phyloP scores from a whole-genome alignment of 2,797 vertebrate species.

The Gallirallus australis region DNA sequence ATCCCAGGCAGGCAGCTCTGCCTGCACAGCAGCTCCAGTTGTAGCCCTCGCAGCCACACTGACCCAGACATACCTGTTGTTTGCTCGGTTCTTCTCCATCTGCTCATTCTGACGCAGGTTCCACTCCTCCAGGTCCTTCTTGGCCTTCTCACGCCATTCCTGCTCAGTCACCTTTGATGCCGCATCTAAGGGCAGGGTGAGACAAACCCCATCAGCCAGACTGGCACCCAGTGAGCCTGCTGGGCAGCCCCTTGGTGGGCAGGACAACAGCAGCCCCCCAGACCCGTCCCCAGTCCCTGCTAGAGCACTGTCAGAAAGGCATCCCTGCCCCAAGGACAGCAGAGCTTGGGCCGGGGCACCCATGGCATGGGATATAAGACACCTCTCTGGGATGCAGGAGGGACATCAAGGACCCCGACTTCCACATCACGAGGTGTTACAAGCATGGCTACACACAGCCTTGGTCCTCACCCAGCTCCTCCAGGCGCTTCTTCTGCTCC shows the following conservation, averaged over 20 bases:
- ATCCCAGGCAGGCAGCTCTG: background rate
- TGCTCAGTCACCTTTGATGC: conserved; percentile 93
- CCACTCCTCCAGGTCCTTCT: conserved; percentile 97
- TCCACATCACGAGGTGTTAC: accelerated
- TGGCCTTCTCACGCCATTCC: conserved; percentile 95
- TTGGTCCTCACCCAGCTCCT: conserved; percentile 87
- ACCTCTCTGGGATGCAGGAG: background rate
- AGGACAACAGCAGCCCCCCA: background rate
- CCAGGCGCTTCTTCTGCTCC: conserved; percentile 93
- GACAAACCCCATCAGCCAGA: conserved; percentile 1
- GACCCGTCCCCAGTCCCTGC: background rate
- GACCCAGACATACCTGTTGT: conserved; percentile 86
- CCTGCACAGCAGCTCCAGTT: background rate
- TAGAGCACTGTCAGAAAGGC: background rate
- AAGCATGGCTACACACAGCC: accelerated
- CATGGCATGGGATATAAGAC: accelerated
- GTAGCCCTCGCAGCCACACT: background rate
- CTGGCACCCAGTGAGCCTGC: background rate
- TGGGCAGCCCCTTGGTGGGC: background rate
- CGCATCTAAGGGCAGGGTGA: conserved; percentile 80
- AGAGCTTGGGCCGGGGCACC: background rate
- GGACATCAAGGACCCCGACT: background rate
- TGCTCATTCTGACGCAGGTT: conserved; percentile 95
- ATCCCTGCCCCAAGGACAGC: background rate
- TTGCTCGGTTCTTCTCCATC: conserved; percentile 96